Evolutionary conservation across 2,797 vertebrate species (phyloP), one percentile per base, ranked within the genome.

Genomic region (Microhierax caerulescens): DNA sequence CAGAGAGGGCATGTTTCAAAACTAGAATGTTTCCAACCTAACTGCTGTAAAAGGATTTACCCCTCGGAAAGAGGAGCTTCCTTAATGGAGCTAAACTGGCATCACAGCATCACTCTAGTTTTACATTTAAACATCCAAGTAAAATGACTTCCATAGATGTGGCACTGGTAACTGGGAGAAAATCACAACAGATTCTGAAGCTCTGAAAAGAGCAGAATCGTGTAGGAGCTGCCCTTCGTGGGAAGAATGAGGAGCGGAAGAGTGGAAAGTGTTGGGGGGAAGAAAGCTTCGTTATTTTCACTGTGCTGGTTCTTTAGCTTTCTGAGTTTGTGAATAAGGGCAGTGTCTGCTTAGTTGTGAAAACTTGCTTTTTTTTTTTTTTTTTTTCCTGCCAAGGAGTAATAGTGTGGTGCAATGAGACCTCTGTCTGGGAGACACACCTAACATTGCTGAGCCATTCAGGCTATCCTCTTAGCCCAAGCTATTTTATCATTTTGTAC

Each of bases 401-500:
- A 70, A 41, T 34, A 64, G 27, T 41, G 32, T 27, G 27, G 43
- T 81, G n/a, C 92, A 86, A 53, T 65, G 17, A 19, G 34, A 78
- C 43, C 37, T 69, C 34, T 41, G 25, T 80, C 43, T 72, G 54
- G 74, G 67, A 57, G 13, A 30, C 3, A 2, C 56, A 59, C 43
- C 47, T 57, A 50, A 11, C 48, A 27, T 59, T 39, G 73, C 63
- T 47, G 72, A 80, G 88, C 67, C 23, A 6, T 61, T 90, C 81
- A 30, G 83, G 50, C 47, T 81, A 74, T 90, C 85, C 95, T 88
- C 78, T 54, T 45, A 78, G 80, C 76, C 73, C 81, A 91, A 94
- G 90, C 86, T 70, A 8, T 96, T 97, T 92, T 47, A 85, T 91
- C 70, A 85, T 87, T 94, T 86, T 68, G 51, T 43, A 24, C 96